Conservation (phyloP, 2,797 vertebrate genomes). For the Natrix natrix region DNA sequence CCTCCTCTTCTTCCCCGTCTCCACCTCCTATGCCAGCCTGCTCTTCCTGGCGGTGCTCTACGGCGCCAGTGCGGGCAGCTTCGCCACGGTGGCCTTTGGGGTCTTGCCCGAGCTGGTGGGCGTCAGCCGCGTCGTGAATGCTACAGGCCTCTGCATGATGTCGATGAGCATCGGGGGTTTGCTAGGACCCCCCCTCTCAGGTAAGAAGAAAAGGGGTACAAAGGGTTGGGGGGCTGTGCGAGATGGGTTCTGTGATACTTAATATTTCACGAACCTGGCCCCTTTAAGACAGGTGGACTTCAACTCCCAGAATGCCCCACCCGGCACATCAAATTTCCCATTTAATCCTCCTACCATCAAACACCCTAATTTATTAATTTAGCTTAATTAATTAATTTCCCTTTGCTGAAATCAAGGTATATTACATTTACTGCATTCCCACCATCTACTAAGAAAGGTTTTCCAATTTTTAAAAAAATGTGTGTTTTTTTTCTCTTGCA, state of each 20-base stretch:
- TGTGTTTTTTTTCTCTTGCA: neutral
- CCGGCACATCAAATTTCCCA: neutral
- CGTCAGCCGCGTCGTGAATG: conserved; percentile 51
- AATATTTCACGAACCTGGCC: neutral
- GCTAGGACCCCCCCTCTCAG: conserved; percentile 62
- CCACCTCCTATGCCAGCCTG: neutral
- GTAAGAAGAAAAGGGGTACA: conserved; percentile 35
- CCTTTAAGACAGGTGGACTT: neutral
- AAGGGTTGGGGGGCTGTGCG: neutral
- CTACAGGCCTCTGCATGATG: conserved; percentile 62
- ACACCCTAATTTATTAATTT: neutral
- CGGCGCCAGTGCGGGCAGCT: conserved; percentile 53
- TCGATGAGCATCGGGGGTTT: conserved; percentile 61
- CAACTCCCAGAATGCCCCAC: neutral
- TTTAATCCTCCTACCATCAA: neutral
- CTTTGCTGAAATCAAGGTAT: too few species aligned
- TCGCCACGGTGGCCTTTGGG: conserved; percentile 52
- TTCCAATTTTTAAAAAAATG: neutral
- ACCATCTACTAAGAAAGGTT: neutral
- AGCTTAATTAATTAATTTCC: neutral
- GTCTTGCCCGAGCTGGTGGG: conserved; percentile 59
- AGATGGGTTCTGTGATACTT: neutral
- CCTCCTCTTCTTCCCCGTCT: neutral
- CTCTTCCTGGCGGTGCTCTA: conserved; percentile 50
- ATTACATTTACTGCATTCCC: neutral